Evolutionary conservation across 2,797 vertebrate species (phyloP).

Genomic region (Eulemur albifrons): DNA sequence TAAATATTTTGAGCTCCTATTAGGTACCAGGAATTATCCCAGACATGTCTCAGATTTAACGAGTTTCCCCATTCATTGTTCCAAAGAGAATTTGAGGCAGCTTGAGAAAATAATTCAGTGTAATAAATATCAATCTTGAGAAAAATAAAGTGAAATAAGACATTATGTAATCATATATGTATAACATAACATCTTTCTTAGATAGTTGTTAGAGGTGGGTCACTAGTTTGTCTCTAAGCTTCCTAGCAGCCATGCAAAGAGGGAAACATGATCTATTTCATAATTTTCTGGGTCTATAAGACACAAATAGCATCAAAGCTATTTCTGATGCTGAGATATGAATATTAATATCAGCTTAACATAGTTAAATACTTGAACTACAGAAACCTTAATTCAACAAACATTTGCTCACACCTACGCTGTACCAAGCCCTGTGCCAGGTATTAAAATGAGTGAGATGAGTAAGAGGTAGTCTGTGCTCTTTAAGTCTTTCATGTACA

Average conservation of each 20-base stretch:
- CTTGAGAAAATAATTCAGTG: conserved; percentile 11
- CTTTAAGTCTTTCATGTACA: conserved; percentile 24
- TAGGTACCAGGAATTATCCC: neutral
- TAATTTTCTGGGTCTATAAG: conserved; percentile 32
- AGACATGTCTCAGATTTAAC: neutral
- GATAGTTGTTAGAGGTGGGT: neutral
- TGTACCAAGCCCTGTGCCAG: conserved; percentile 34
- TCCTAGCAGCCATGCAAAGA: conserved; percentile 16
- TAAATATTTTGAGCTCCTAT: conserved; percentile 39
- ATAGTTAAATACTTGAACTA: conserved; percentile 58
- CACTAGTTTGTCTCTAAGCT: neutral
- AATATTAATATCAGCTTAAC: conserved; percentile 53
- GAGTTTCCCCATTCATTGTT: neutral
- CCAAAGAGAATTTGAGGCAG: conserved; percentile 23
- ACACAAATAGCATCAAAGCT: conserved; percentile 49
- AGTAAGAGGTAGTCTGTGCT: conserved; percentile 29
- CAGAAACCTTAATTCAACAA: conserved; percentile 72
- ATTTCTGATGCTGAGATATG: conserved; percentile 52
- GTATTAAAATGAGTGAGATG: conserved; percentile 62
- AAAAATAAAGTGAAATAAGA: conserved; percentile 27
- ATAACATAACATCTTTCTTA: neutral
- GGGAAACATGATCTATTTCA: neutral
- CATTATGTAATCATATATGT: neutral
- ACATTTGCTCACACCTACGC: conserved; percentile 66
- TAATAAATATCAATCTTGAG: neutral